Evolutionary conservation across 2,797 vertebrate genomes (phyloP), one percentile per base, ranked within the genome.

Genomic region (Thaleichthys pacificus): DNA sequence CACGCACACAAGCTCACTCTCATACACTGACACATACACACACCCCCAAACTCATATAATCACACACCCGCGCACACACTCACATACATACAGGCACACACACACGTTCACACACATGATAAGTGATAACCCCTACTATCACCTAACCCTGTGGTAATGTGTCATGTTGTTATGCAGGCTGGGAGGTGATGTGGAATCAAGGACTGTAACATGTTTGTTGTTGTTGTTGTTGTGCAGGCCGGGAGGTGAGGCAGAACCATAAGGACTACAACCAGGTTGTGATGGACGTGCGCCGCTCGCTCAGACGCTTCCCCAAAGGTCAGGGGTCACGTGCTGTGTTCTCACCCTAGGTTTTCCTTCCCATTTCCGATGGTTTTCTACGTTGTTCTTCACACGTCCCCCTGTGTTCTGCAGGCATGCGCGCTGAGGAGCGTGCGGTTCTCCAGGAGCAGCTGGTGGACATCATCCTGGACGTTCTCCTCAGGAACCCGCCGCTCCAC

Each of bases 391-490:
- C 5, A 1, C 51, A 5, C 6, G 17, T 54, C 6, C 17, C n/a
- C 51, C 17, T 54, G 51, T 54, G 51, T 54, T 54, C 35, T 80
- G 4, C 89, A 99, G 98, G 95, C 69, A 99, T 99, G 97, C 97
- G 97, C 0, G 95, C 96, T 26, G 95, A 97, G 68, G 96, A 99
- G 92, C 92, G 98, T 63, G 95, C 96, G 77, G 96, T 93, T n/a
- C 83, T 99, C 73, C 97, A 99, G 88, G 98, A 99, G 82, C 96
- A 98, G 69, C 93, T 99, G 30, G 97, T 96, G 0, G 95, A 99
- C 86, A 96, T 98, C 80, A 99, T 99, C 87, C 94, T 99, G 57
- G 89, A 94, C 11, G 92, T 99, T 62, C 88, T 99, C 66, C 91
- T 95, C 69, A 94, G 93, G 68, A 99, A 99, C 87, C 91, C 96